Percentiles rank a stretch among this genome's conserved stretches.
phyloP scores from a whole-genome alignment of 2,797 vertebrate species.

The Coracias cyanogaster region DNA sequence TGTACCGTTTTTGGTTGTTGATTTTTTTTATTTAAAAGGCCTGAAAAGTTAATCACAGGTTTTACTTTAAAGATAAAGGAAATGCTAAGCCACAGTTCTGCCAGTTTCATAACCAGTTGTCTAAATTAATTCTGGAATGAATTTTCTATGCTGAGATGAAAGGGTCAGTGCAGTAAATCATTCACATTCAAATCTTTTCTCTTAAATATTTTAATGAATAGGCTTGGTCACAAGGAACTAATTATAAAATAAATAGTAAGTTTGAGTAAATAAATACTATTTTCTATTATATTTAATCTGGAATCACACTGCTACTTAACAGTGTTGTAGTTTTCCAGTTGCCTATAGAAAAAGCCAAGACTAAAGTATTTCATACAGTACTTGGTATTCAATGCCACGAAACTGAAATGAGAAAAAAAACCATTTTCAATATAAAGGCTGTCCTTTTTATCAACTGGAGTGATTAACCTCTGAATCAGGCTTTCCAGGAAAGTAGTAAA shows the following conservation, averaged over 20 bases:
- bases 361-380: background rate
- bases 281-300: background rate
- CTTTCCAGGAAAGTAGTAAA: background rate
- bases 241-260: background rate
- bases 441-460: background rate
- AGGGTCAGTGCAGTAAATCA: background rate
- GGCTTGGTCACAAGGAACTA: background rate
- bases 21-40: background rate
- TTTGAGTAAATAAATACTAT: background rate
- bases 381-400: background rate
- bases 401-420: background rate
- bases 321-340: background rate
- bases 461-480: background rate
- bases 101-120: background rate
- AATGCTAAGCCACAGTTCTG: background rate
- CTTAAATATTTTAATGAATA: background rate
- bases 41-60: background rate
- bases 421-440: background rate
- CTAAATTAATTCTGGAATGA: background rate
- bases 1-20: background rate
- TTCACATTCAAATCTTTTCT: background rate
- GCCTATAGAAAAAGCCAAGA: background rate
- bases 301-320: background rate
- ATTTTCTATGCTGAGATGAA: background rate
- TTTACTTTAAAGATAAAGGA: background rate